phyloP scores from a whole-genome alignment of 2,797 vertebrate species.

The Phoebastria nigripes region DNA sequence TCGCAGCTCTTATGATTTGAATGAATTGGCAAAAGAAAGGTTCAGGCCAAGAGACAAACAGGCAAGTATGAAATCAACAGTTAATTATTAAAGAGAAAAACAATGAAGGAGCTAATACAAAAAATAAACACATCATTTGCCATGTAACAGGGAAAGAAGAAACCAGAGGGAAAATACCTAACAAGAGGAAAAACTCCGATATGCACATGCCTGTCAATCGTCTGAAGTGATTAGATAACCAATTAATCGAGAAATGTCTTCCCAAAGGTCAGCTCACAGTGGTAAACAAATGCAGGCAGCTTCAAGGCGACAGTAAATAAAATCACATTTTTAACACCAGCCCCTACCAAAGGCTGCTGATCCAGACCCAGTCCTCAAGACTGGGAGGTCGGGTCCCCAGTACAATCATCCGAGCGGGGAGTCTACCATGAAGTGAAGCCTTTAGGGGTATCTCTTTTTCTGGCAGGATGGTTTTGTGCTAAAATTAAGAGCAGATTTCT shows the following conservation, averaged over 20 bases:
- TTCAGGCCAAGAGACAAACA: neutral
- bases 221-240: neutral
- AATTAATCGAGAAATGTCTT: neutral
- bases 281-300: neutral
- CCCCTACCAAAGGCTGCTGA: neutral
- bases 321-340: neutral
- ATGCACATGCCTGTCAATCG: neutral
- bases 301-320: neutral
- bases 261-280: neutral
- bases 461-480: neutral
- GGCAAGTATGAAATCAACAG: neutral
- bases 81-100: neutral
- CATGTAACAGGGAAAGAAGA: neutral
- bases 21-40: neutral
- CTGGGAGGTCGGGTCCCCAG: neutral
- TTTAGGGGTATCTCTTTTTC: neutral
- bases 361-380: neutral
- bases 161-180: neutral
- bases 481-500: neutral
- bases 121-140: neutral
- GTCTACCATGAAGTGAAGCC: neutral
- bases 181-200: neutral
- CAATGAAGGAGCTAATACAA: neutral
- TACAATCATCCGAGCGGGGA: neutral
- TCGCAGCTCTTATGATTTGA: neutral